Base-by-base conservation (phyloP, 2,797 vertebrate genomes). In the Streptopelia turtur region DNA sequence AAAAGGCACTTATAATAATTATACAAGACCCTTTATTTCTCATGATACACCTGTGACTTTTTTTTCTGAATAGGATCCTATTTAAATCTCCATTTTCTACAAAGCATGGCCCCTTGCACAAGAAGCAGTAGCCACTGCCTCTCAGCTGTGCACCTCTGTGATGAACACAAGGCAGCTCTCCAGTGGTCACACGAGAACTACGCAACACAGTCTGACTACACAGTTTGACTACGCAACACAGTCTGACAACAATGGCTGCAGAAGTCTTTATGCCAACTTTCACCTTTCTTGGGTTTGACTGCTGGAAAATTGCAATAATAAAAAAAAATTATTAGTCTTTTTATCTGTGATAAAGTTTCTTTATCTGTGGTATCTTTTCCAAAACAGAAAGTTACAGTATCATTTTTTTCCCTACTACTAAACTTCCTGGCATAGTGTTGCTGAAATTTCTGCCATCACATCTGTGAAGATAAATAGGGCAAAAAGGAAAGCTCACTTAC, bases 1-100 rank as follows among this genome's bases (percentile, higher is more conserved):
- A 76, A 47, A 82, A 60, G 13, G 33, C 76, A 55, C 25, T 72
- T 53, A 21, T 0, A 41, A 41, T 21, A 77, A 64, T 49, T 50
- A 43, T 8, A 64, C 18, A 52, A 75, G 25, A 68, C 22, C 3
- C 56, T 27, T 78, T 78, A 22, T n/a, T 91, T 78, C 49, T 66
- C 33, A 70, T 5, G 7, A 47, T 17, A 39, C 0, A 1, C 35
- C 14, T 27, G 14, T 22, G 11, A 1, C 45, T 6, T 11, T 69
- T 31, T 65, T 71, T 41, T 2, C 9, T 33, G 4, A 4, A 30
- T 13, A 41, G 66, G 28, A 59, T 30, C 41, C 43, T 71, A n/a
- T n/a, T 90, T 61, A 61, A 66, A 72, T 61, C 25, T 57, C 2
- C 0, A 25, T 85, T 50, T 84, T 74, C 74, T 50, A 37, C 13